phyloP scores from a whole-genome alignment of 2,797 vertebrate genomes.

The Buphagus erythrorhynchus region DNA sequence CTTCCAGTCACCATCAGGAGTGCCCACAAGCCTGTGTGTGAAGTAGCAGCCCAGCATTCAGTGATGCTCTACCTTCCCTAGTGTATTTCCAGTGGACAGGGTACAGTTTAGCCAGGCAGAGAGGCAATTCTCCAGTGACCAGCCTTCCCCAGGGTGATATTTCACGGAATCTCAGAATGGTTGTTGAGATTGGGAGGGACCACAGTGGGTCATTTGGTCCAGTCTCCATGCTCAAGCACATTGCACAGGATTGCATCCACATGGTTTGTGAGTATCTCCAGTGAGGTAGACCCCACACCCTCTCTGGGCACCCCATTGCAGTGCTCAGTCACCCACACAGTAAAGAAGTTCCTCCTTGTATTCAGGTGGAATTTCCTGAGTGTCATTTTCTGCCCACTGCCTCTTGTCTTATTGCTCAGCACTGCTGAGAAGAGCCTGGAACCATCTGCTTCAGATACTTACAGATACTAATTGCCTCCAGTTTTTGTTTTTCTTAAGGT shows the following conservation, averaged over 20 bases:
- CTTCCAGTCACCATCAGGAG: background rate
- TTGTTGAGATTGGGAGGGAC: background rate
- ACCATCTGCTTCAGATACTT: background rate
- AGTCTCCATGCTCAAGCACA: background rate
- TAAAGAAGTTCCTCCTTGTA: background rate
- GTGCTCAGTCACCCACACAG: background rate
- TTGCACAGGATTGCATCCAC: background rate
- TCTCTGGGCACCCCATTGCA: background rate
- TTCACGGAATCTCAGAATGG: background rate
- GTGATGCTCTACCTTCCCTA: background rate
- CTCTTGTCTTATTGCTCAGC: background rate
- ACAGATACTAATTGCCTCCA: background rate
- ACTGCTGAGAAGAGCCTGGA: background rate
- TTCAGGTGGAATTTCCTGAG: background rate
- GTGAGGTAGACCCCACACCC: background rate
- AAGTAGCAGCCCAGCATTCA: background rate
- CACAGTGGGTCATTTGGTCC: too few species aligned
- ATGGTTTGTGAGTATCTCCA: background rate
- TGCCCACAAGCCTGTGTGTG: background rate
- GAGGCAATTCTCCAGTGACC: background rate
- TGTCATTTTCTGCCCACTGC: background rate
- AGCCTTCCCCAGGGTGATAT: background rate
- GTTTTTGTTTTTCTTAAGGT: background rate
- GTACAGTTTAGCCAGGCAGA: background rate
- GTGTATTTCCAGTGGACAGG: background rate